These are phyloP conservation scores for Brachionichthys hirsutus DNA, from an alignment of 2,113 vertebrate genomes.

Conservation along the genomic window DNA sequence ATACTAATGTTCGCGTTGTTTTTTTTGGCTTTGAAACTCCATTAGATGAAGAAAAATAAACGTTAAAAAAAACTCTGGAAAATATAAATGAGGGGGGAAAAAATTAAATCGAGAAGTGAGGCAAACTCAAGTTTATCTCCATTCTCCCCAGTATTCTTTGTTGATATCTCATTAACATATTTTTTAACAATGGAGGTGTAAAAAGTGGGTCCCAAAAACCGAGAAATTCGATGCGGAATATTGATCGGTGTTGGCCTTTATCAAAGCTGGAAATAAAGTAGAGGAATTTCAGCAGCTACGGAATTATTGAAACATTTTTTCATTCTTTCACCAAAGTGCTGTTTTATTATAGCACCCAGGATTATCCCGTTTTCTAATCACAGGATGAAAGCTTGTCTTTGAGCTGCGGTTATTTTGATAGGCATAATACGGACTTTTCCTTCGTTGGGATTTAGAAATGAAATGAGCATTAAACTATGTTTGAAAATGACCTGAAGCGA, in stretches of 20 bases:
- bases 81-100: no score
- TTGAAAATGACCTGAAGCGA: no score
- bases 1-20: no score
- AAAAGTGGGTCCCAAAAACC: slow-evolving; percentile 49
- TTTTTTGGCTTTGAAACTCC: no score
- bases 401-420: background rate
- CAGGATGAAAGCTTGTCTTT: background rate
- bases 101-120: slow-evolving; percentile 15
- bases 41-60: no score
- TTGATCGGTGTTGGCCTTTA: background rate
- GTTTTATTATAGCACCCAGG: no score
- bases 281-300: no score
- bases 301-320: no score
- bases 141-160: slow-evolving; percentile 90
- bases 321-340: no score
- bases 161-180: slow-evolving; percentile 94
- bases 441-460: slow-evolving; percentile 1
- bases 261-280: background rate
- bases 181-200: slow-evolving; percentile 83
- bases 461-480: no score
- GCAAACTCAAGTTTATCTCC: slow-evolving; percentile 81
- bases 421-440: slow-evolving; percentile 19
- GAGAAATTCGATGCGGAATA: slow-evolving; percentile 2
- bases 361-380: background rate
- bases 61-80: no score